Evolutionary conservation across 2,113 vertebrate genomes (phyloP).

Genomic region (Noctilio leporinus): DNA sequence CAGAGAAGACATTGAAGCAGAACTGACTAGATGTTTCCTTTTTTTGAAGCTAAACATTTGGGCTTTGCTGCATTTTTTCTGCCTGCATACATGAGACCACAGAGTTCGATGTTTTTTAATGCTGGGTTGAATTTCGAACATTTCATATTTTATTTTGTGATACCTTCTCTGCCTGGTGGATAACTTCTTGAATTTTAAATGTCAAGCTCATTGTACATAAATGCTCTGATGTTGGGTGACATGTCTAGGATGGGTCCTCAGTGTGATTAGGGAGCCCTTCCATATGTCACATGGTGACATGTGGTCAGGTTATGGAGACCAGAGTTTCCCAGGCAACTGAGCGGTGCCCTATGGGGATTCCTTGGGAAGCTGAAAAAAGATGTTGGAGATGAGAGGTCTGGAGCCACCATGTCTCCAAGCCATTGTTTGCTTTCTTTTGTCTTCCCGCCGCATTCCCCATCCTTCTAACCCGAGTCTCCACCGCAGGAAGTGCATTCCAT

Average conservation of each 20-base stretch:
- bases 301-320: slow-evolving; percentile 12
- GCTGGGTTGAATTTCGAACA: slow-evolving; percentile 51
- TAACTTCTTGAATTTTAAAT: not conserved
- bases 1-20: slow-evolving; percentile 73
- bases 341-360: not conserved
- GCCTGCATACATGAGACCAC: slow-evolving; percentile 60
- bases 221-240: not conserved
- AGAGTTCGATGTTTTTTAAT: slow-evolving; percentile 54
- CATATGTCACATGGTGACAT: not conserved
- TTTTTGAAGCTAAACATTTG: slow-evolving; percentile 77
- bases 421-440: slow-evolving; percentile 27
- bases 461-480: not conserved
- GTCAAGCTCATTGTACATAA: not conserved
- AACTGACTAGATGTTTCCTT: slow-evolving; percentile 69
- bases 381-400: not conserved
- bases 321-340: slow-evolving; percentile 25
- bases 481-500: not conserved
- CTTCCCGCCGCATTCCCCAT: not conserved
- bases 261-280: not conserved
- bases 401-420: not conserved
- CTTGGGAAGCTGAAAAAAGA: not conserved
- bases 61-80: slow-evolving; percentile 60
- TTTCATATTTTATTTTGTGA: slow-evolving; percentile 24
- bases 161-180: slow-evolving; percentile 7
- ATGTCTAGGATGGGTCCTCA: not conserved